A percentile compares a stretch with the other conserved stretches of the same genome.
phyloP scores from a whole-genome alignment of 2,888 invertebrate genomes.

The Spisula solida region DNA sequence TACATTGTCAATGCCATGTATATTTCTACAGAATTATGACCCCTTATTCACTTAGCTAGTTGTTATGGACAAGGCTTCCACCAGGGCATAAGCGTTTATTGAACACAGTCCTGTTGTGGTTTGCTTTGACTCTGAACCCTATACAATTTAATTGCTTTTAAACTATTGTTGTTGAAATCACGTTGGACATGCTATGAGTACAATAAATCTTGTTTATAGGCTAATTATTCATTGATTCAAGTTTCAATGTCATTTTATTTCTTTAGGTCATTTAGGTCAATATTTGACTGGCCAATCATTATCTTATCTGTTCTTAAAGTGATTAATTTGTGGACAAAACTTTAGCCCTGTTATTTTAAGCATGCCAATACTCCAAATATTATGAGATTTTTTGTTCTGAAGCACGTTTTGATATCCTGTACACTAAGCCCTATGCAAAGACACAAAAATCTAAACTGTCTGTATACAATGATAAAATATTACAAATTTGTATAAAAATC shows the following conservation, averaged over 20 bases:
- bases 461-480: slow-evolving; percentile 1
- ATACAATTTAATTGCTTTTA: too few species aligned
- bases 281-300: slow-evolving; percentile 15
- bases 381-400: neutral
- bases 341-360: neutral
- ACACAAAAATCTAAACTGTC: slow-evolving; percentile 9
- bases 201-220: neutral
- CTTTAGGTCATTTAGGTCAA: neutral
- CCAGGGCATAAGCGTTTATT: too few species aligned
- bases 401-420: slow-evolving; percentile 14
- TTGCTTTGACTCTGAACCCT: too few species aligned
- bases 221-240: neutral
- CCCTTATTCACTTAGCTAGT: too few species aligned
- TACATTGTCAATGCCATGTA: too few species aligned
- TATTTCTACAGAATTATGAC: too few species aligned
- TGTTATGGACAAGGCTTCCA: too few species aligned
- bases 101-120: too few species aligned
- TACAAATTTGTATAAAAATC: slow-evolving; percentile 21
- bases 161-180: too few species aligned
- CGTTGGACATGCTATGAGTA: too few species aligned
- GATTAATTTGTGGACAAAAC: slow-evolving; percentile 23
- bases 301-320: slow-evolving; percentile 5
- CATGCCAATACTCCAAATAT: neutral
- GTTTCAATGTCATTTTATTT: neutral
- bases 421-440: neutral